Percentiles rank a stretch among this genome's conserved stretches.
Evolutionary conservation across 2,797 vertebrate genomes (phyloP).

Genomic region (Mastacembelus armatus): DNA sequence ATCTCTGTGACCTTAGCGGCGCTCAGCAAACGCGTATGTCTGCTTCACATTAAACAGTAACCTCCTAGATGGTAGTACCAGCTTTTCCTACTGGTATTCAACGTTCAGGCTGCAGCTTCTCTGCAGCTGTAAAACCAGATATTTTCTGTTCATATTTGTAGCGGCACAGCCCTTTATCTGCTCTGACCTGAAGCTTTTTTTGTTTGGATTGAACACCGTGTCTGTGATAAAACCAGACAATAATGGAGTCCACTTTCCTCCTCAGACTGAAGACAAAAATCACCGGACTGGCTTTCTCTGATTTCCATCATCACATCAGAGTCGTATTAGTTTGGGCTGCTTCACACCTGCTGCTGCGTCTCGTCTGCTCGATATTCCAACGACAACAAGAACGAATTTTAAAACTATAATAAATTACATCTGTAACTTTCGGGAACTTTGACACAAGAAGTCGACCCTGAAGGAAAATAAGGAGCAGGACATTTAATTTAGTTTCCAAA

Average conservation of each 20-base stretch:
- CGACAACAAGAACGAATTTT: background rate
- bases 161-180: too few relatives aligned
- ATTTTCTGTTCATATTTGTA: too few relatives aligned
- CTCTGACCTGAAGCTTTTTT: too few relatives aligned
- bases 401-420: background rate
- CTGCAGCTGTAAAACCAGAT: too few relatives aligned
- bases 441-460: background rate
- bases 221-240: slow-evolving; percentile 2
- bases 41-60: too few relatives aligned
- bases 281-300: too few relatives aligned
- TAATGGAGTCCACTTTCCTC: slow-evolving; percentile 3
- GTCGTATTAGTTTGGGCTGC: background rate
- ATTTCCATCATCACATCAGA: slow-evolving; percentile 10
- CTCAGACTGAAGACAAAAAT: background rate
- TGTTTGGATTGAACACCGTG: background rate
- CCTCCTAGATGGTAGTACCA: too few relatives aligned
- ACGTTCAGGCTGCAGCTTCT: too few relatives aligned
- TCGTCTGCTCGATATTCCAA: background rate
- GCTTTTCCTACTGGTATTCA: too few relatives aligned
- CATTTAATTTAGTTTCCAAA: background rate
- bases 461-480: background rate
- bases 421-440: background rate
- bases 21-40: too few relatives aligned
- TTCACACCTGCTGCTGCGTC: slow-evolving; percentile 21
- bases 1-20: too few relatives aligned